phyloP scores from a whole-genome alignment of 2,797 vertebrate species.

The Philypnodon macrostomus region DNA sequence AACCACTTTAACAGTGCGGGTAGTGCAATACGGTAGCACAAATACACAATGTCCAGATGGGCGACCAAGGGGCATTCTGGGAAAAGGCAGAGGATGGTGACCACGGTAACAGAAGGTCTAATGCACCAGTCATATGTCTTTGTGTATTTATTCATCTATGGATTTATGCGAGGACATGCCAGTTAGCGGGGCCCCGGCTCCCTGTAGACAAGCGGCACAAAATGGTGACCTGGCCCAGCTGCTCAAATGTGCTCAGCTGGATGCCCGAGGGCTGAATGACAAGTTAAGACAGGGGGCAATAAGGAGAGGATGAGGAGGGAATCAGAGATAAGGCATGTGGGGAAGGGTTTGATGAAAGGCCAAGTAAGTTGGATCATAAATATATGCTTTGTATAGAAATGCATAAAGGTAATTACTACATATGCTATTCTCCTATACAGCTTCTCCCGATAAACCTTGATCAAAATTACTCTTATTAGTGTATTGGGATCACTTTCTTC shows the following conservation, averaged over 20 bases:
- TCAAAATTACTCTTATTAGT: too few species aligned
- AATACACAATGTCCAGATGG: conserved; percentile 44
- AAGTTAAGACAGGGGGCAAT: conserved; percentile 19
- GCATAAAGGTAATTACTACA: too few species aligned
- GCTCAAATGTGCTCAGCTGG: conserved; percentile 39
- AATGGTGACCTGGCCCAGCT: conserved; percentile 59
- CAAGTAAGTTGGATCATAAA: conserved; percentile 1
- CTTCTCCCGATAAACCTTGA: too few species aligned
- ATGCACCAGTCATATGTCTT: conserved; percentile 43
- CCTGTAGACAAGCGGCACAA: conserved; percentile 41
- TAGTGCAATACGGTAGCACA: conserved; percentile 4
- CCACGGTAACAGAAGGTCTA: conserved; percentile 59
- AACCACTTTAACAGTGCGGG: not conserved
- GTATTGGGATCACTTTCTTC: too few species aligned
- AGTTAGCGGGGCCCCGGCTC: conserved; percentile 37
- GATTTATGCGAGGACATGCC: conserved; percentile 59
- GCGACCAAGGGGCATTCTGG: conserved; percentile 53
- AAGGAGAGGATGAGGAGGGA: conserved; percentile 9
- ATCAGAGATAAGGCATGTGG: not conserved
- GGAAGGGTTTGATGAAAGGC: not conserved
- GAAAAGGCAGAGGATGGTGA: conserved; percentile 37
- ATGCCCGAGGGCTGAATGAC: conserved; percentile 38
- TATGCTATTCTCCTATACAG: too few species aligned
- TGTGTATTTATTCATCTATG: conserved; percentile 43
- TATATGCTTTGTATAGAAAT: not conserved